These are phyloP conservation scores for Ostrea edulis DNA, from an alignment of 1,140 invertebrate genomes.

Conservation along the genomic window DNA sequence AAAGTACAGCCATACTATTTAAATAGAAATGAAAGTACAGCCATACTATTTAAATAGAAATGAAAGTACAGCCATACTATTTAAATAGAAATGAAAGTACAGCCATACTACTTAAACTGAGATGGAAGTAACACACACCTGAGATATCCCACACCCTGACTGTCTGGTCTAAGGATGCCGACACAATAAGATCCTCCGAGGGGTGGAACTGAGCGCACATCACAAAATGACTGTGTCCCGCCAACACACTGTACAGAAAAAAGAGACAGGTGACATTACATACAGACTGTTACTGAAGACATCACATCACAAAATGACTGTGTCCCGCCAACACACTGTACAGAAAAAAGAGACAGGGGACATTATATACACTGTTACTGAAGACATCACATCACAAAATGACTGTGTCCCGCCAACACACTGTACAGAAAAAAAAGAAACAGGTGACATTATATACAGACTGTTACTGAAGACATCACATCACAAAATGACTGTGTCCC, in stretches of 20 bases:
- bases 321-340: too few species aligned
- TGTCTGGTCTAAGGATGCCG: conserved; percentile 98
- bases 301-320: background rate
- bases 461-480: conserved; percentile 89
- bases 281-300: conserved; percentile 81
- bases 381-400: too few species aligned
- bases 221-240: conserved; percentile 99
- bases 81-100: too few species aligned
- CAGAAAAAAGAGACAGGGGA: too few species aligned
- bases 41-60: background rate
- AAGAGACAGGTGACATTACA: background rate
- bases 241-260: conserved; percentile 74
- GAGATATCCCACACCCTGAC: conserved; percentile 99
- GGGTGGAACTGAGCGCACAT: conserved; percentile 99
- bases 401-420: too few species aligned
- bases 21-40: too few species aligned
- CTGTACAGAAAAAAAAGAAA: too few species aligned
- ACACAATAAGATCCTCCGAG: conserved; percentile 97
- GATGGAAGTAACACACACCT: conserved; percentile 73
- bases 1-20: too few species aligned
- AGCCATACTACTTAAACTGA: background rate
- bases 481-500: conserved; percentile 99
- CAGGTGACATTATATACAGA: too few species aligned
- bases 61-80: too few species aligned
- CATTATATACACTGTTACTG: too few species aligned